Base-by-base conservation (phyloP, 2,797 vertebrate species). In the Orestias chungarensis region DNA sequence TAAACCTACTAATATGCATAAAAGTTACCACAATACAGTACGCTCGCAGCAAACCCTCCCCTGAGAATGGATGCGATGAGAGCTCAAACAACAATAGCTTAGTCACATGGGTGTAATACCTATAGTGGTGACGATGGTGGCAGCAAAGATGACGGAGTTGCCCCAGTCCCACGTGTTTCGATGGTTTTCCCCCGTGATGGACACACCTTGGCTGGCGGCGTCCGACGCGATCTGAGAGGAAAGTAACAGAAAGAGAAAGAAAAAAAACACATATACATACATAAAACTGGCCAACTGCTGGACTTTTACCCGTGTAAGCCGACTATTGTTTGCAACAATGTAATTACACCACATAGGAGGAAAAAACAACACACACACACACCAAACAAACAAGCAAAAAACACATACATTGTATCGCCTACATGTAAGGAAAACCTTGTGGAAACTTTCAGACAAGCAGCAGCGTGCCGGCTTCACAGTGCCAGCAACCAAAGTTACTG, bases 71-170 rank as follows among this genome's bases (percentile, higher is more conserved):
- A 25, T 7, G n/a, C 38, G 25, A 25, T 23, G 35, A 25, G 17
- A 15, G 33, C 17, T 40, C n/a, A 42, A n/a, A 40, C 3, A 15
- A 40, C 35, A 42, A 12, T 20, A 3, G 11, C 17, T 27, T n/a
- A 14, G 23, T 40, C 6, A 6, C 29, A 3, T 6, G 59, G 59
- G 6, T 64, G 18, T 66, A 52, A 67, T 17, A 93, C 97, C 97
- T 0, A 98, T 99, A 15, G 98, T 99, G 57, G 98, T 99, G 84
- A 99, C 97, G 66, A 99, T 97, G 0, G 97, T 97, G 76, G 97
- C 96, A 73, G 98, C 96, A 74, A 99, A 99, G 80, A 99, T 96
- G 76, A 98, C 95, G 0, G 97, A 96, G 1, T 98, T 99, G 0
- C 88, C 89, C 98, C 98, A 99, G 68, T 96, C 96, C 98, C 98